phyloP scores from a whole-genome alignment of 2,888 invertebrate species.

The Agrochola circellaris region DNA sequence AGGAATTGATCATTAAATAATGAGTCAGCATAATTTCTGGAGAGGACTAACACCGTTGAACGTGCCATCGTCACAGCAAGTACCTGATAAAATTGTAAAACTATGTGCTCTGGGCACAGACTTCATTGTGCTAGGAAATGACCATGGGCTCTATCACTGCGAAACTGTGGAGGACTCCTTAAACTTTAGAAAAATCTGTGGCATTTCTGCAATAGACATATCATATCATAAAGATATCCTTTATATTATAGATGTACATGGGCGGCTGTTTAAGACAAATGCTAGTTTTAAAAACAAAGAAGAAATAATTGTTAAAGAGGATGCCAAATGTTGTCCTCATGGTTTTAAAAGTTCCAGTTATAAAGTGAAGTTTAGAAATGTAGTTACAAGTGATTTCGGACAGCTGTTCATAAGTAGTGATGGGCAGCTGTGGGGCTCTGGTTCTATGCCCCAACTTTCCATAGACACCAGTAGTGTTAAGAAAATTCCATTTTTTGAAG shows the following conservation, averaged over 20 bases:
- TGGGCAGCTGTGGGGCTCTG: conserved; percentile 93
- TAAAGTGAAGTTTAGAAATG: conserved; percentile 91
- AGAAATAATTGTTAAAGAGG: conserved; percentile 92
- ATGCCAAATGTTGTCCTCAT: conserved; percentile 92
- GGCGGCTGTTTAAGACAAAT: conserved; percentile 91
- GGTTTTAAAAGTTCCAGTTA: conserved; percentile 92
- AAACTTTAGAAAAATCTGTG: conserved; percentile 86
- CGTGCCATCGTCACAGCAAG: conserved; percentile 79
- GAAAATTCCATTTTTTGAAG: conserved; percentile 93
- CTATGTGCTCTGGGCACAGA: conserved; percentile 82
- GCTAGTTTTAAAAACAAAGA: conserved; percentile 90
- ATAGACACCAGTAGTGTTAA: conserved; percentile 91
- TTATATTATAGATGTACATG: conserved; percentile 91
- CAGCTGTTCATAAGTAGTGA: conserved; percentile 92
- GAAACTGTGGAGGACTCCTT: conserved; percentile 82
- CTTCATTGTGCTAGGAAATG: conserved; percentile 86
- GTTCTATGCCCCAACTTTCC: conserved; percentile 92
- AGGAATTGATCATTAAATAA: conserved; percentile 78
- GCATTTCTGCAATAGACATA: conserved; percentile 91
- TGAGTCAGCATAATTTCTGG: conserved; percentile 89
- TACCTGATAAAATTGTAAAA: conserved; percentile 88
- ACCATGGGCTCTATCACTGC: conserved; percentile 87
- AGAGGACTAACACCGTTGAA: conserved; percentile 83
- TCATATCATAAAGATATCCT: conserved; percentile 91
- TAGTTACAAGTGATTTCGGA: conserved; percentile 92